These are phyloP conservation scores for Holothuria leucospilota DNA, from an alignment of 53 echinoderm and acorn worm genomes.

Conservation along the genomic window DNA sequence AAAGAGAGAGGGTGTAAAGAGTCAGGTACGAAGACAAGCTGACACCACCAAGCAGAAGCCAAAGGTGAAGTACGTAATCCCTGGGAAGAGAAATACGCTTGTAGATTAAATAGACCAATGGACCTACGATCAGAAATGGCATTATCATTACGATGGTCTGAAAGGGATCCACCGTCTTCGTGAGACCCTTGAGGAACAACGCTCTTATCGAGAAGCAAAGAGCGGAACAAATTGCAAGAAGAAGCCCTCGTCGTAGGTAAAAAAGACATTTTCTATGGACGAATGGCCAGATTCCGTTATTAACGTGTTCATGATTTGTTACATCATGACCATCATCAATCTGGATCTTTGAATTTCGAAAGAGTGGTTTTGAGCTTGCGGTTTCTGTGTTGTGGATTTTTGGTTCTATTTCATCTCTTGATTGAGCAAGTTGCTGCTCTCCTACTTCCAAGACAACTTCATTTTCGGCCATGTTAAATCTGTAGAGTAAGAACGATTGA, in stretches of 20 bases:
- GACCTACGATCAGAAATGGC: constrained; percentile 13
- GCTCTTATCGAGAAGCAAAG: constrained; percentile 5
- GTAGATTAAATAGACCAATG: not conserved
- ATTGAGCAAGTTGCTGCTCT: no score
- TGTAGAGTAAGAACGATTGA: no score
- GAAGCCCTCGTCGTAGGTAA: not conserved
- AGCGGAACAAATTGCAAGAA: not conserved
- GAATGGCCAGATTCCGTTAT: no score
- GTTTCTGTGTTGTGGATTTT: no score
- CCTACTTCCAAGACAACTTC: no score
- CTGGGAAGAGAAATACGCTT: constrained; percentile 20
- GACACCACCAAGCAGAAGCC: constrained; percentile 3
- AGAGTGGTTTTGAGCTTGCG: no score
- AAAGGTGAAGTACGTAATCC: not conserved
- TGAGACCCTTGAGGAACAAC: not conserved
- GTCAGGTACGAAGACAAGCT: constrained; percentile 4
- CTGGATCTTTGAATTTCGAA: no score
- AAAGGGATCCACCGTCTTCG: constrained; percentile 14
- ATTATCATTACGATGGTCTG: constrained; percentile 25
- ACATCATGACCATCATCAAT: no score
- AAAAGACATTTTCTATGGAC: no score
- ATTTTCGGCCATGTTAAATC: no score
- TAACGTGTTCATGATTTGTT: no score
- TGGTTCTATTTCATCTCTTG: no score
- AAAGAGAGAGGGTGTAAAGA: not conserved